phyloP scores from a whole-genome alignment of 2,888 invertebrate genomes.

The Xestia ashworthii region DNA sequence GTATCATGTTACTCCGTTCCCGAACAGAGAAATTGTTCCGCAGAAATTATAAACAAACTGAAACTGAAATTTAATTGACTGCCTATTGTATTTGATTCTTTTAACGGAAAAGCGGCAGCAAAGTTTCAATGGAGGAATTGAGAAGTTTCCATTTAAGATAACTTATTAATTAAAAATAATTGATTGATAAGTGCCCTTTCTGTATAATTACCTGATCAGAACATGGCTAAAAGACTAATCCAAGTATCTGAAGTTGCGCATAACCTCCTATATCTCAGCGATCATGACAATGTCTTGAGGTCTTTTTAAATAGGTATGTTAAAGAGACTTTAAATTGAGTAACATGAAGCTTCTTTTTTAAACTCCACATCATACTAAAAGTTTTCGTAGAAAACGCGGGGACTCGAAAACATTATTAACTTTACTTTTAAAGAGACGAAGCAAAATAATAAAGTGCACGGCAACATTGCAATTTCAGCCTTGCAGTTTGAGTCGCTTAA shows the following conservation, averaged over 20 bases:
- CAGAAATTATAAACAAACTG: conserved; percentile 25
- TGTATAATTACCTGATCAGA: background rate
- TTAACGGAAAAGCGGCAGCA: background rate
- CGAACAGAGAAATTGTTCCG: background rate
- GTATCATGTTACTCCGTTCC: conserved; percentile 8
- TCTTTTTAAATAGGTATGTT: background rate
- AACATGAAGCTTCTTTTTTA: background rate
- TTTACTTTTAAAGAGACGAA: conserved; percentile 5
- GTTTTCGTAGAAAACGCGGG: background rate
- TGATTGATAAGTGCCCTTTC: background rate
- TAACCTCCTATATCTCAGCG: background rate
- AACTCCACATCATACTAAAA: background rate
- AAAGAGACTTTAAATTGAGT: background rate
- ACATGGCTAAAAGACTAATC: background rate
- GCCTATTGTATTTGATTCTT: conserved; percentile 9
- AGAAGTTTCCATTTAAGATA: conserved; percentile 5
- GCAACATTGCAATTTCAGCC: conserved; percentile 3
- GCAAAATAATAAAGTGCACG: conserved; percentile 16
- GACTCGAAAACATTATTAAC: background rate
- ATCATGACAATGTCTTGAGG: background rate
- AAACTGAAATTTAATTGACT: conserved; percentile 9
- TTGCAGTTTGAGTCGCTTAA: conserved; percentile 1
- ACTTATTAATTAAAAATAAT: background rate
- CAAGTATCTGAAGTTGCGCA: background rate
- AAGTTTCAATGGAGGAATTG: conserved; percentile 6